Base-by-base conservation (phyloP, 1,140 invertebrate species). In the Thaumatotibia leucotreta region DNA sequence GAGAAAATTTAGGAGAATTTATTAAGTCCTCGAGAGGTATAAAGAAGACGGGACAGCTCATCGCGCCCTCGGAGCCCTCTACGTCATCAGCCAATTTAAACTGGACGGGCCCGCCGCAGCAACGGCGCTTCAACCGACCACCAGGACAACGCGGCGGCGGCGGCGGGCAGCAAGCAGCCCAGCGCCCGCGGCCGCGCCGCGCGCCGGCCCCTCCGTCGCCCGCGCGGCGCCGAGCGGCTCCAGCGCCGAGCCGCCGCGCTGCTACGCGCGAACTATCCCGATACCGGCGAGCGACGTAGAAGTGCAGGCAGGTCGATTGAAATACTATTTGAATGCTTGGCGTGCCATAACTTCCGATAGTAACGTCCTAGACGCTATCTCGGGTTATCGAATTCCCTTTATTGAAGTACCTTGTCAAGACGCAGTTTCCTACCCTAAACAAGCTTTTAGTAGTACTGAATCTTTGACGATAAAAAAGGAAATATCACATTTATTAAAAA, bases 11-110 rank as follows among this genome's bases (percentile, higher is more conserved):
- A n/a, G 61, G 61, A 6, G 61, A 63, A 5, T 61, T 61, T 1
- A 11, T 61, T 3, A 61, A 61, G 31, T 1, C 1, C 11, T 29
- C 58, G 10, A 1, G 58, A 2, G 58, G 58, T 24, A 63, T 63
- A 20, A 63, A 63, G 14, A 63, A 35, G n/a, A 63, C 61, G 6
- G 61, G 31, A 17, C 61, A 63, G 11, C 23, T 63, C 5, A 63
- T 63, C 14, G 5, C 5, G 27, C 20, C 35, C 1, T 1, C 24
- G 2, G 8, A 24, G 5, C 6, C 63, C 3, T 14, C 63, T 2
- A 20, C 63, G 11, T 3, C 63, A 2, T 14, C 9, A 14, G 3
- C 20, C 17, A 39, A 39, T 63, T 63, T 63, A 63, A 63, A 63
- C n/a, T 1, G 11, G 2, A 63, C 9, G 4, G 32, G 32, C 6